Conservation (phyloP, 1,140 invertebrate species). For the Ectropis grisescens region DNA sequence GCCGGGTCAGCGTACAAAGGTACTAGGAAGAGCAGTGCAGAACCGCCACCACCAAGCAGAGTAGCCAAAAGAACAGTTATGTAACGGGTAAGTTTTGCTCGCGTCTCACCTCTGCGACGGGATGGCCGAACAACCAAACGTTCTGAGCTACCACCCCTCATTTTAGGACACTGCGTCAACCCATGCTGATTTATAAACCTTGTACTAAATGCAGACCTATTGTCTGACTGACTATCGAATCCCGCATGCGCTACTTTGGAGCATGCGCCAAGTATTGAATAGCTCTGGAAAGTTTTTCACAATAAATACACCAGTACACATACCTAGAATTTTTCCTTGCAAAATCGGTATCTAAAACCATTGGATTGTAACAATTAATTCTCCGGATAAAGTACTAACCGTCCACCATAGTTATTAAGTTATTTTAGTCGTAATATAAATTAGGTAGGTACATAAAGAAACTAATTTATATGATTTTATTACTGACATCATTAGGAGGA, state of each 20-base stretch:
- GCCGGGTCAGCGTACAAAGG: constrained; percentile 92
- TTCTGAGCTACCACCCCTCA: constrained; percentile 88
- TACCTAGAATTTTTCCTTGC: too few species aligned
- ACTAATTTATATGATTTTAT: too few species aligned
- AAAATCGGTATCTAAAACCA: too few species aligned
- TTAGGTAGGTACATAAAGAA: too few species aligned
- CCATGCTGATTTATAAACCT: constrained; percentile 42
- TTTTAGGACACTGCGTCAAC: constrained; percentile 62
- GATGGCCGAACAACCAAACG: constrained; percentile 79
- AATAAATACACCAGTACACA: too few species aligned
- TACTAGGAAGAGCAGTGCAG: constrained; percentile 87
- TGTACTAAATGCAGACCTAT: constrained; percentile 22
- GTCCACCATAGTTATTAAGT: too few species aligned
- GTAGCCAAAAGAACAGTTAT: constrained; percentile 83
- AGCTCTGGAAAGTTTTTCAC: too few species aligned
- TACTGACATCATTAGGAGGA: too few species aligned
- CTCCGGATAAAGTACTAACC: too few species aligned
- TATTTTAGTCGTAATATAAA: too few species aligned
- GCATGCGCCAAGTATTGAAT: too few species aligned
- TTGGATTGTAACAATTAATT: too few species aligned
- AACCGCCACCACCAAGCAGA: constrained; percentile 83
- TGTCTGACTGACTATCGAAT: constrained; percentile 4
- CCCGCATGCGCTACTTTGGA: constrained; percentile 29
- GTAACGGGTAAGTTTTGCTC: constrained; percentile 83
- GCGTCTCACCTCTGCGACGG: constrained; percentile 74